Evolutionary conservation across 37 sponge, comb jelly and placozoan species (phyloP).

Genomic region (Sycon ciliatum): DNA sequence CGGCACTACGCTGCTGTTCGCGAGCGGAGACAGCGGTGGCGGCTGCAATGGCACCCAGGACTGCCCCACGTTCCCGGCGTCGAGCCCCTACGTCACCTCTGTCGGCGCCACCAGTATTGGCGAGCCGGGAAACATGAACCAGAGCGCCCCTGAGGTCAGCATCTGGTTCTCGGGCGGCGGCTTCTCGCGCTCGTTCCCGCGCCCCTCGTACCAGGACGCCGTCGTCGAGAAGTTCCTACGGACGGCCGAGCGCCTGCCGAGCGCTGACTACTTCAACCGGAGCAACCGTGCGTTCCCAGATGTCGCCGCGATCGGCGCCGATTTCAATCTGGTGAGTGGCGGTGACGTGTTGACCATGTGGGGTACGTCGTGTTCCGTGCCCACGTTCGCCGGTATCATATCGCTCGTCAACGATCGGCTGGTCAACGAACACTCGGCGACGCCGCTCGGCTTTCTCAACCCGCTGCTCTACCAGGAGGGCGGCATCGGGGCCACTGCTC

Average conservation of each 20-base stretch:
- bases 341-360: conserved; percentile 29
- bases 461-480: conserved; percentile 64
- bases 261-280: conserved; percentile 54
- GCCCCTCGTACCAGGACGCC: conserved; percentile 64
- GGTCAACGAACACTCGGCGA: conserved; percentile 26
- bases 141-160: neutral
- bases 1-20: conserved; percentile 72
- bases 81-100: conserved; percentile 71
- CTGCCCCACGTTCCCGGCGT: conserved; percentile 64
- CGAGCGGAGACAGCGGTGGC: conserved; percentile 58
- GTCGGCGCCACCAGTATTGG: conserved; percentile 62
- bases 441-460: conserved; percentile 82
- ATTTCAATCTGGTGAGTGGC: neutral
- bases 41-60: conserved; percentile 36
- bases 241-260: conserved; percentile 42
- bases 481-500: no score
- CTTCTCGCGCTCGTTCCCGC: conserved; percentile 61
- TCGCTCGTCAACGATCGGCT: conserved; percentile 73
- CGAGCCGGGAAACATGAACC: no score
- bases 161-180: conserved; percentile 44
- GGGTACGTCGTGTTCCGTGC: conserved; percentile 63
- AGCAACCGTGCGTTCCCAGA: conserved; percentile 79
- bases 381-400: conserved; percentile 67
- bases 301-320: conserved; percentile 12
- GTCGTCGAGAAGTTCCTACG: conserved; percentile 60